Conservation (phyloP, 2,888 invertebrate genomes). For the Heteromyza rotundicornis region DNA sequence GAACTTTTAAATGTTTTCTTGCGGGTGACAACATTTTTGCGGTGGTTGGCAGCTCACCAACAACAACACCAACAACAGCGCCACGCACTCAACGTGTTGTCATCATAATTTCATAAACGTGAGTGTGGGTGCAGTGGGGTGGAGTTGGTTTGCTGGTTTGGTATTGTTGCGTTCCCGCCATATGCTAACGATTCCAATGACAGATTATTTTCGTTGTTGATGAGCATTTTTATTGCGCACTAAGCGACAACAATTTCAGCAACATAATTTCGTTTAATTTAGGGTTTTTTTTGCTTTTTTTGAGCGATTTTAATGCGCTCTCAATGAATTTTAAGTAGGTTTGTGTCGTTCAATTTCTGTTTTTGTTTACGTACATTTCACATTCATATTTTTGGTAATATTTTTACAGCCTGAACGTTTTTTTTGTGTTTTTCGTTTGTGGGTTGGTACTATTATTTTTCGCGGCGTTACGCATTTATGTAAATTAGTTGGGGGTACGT, state of each 20-base stretch:
- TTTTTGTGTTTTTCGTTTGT: neutral
- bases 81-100: neutral
- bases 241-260: neutral
- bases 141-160: neutral
- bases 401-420: neutral
- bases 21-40: neutral
- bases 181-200: conserved; percentile 3
- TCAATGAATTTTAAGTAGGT: conserved; percentile 2
- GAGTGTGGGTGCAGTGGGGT: no score
- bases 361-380: neutral
- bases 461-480: neutral
- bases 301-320: neutral
- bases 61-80: no score
- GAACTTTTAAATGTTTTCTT: neutral
- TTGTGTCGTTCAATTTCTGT: neutral
- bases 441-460: neutral
- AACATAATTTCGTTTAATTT: neutral
- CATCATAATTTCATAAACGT: no score
- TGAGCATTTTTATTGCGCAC: conserved; percentile 13
- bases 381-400: neutral
- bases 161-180: neutral
- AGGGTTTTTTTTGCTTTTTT: neutral
- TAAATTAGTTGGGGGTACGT: neutral
- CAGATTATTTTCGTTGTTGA: conserved; percentile 11
- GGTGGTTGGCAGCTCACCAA: neutral